phyloP scores from a whole-genome alignment of 2,888 invertebrate species.

The Polylopha cassiicola region DNA sequence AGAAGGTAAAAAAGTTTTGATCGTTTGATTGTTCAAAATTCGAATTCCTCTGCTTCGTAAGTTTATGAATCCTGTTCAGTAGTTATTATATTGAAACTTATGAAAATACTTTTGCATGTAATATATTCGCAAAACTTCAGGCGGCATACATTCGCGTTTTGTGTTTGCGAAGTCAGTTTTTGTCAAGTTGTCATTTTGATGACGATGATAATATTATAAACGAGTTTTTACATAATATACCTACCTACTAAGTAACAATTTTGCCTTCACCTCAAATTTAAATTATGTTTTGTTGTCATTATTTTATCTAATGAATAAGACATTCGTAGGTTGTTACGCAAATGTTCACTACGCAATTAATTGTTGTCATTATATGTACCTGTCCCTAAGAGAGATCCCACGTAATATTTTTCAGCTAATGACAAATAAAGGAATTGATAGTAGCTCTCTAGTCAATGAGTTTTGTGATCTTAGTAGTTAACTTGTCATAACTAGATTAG shows the following conservation, averaged over 20 bases:
- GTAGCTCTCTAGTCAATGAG: slow-evolving; percentile 61
- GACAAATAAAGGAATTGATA: slow-evolving; percentile 62
- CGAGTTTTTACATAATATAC: too few relatives aligned
- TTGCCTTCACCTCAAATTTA: too few relatives aligned
- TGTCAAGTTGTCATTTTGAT: too few relatives aligned
- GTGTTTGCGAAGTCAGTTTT: slow-evolving; percentile 20
- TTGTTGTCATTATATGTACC: slow-evolving; percentile 12
- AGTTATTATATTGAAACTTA: slow-evolving; percentile 19
- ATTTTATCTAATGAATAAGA: too few relatives aligned
- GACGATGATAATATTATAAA: too few relatives aligned
- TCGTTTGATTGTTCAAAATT: slow-evolving; percentile 7
- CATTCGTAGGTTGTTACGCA: too few relatives aligned
- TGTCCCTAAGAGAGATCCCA: slow-evolving; percentile 16
- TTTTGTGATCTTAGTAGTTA: slow-evolving; percentile 62
- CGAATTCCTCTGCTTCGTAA: too few relatives aligned
- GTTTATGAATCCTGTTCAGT: too few relatives aligned
- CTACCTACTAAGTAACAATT: too few relatives aligned
- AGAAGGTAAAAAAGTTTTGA: background rate
- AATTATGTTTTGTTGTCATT: too few relatives aligned
- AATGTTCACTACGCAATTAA: too few relatives aligned
- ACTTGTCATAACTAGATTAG: slow-evolving; percentile 38
- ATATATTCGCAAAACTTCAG: slow-evolving; percentile 36
- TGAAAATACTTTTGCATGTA: slow-evolving; percentile 34
- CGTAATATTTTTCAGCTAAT: slow-evolving; percentile 30
- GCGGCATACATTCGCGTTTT: slow-evolving; percentile 22